Conservation (phyloP, 2,113 vertebrate genomes). For the Donacobius atricapilla region DNA sequence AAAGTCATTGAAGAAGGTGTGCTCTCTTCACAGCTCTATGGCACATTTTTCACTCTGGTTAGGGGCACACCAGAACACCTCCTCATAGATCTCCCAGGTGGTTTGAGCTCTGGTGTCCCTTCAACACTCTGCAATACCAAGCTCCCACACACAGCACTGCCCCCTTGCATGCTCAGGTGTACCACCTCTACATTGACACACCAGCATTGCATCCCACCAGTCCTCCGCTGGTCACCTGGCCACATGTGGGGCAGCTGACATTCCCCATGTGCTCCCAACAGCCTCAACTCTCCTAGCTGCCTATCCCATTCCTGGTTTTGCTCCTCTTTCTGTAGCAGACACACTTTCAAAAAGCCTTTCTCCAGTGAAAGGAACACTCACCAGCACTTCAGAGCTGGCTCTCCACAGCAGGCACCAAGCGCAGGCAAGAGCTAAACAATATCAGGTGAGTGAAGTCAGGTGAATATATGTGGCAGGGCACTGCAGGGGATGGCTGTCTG, state of each 20-base stretch:
- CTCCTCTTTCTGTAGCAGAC: not conserved
- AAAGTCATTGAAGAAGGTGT: not conserved
- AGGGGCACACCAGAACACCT: not conserved
- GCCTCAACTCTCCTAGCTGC: not conserved
- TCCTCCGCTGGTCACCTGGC: accelerated
- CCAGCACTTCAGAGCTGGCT: not conserved
- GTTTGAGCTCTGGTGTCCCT: not conserved
- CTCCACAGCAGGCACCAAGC: not conserved
- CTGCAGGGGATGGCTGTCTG: not conserved
- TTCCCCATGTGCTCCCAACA: not conserved
- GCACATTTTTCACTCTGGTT: not conserved
- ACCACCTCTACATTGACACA: not conserved
- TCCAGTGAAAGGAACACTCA: not conserved
- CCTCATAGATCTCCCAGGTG: not conserved
- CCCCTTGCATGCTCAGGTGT: accelerated
- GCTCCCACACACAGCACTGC: accelerated
- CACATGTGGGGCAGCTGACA: not conserved
- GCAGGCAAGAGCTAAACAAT: not conserved
- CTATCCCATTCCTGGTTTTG: not conserved
- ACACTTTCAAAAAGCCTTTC: not conserved
- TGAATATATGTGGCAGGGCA: not conserved
- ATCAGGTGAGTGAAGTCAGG: not conserved
- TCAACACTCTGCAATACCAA: not conserved
- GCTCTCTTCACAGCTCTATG: not conserved
- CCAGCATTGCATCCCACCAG: not conserved